Conservation (phyloP, 2,888 invertebrate genomes). For the Exephanes ischioxanthus region DNA sequence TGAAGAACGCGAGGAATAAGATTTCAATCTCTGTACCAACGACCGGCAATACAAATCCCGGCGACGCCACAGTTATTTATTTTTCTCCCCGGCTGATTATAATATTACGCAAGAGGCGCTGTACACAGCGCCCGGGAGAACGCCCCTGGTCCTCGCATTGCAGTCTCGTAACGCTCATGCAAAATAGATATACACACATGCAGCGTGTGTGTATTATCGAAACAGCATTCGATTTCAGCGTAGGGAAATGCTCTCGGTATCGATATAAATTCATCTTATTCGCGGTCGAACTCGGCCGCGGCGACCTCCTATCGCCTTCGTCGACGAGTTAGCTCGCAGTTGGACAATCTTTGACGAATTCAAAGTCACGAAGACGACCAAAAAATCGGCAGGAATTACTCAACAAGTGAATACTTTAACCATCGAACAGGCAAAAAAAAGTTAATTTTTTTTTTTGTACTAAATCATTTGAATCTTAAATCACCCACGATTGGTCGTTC, state of each 20-base stretch:
- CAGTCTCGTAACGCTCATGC: slow-evolving; percentile 74
- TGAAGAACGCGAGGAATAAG: slow-evolving; percentile 55
- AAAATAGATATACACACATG: slow-evolving; percentile 68
- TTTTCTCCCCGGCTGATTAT: slow-evolving; percentile 78
- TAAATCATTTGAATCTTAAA: not conserved
- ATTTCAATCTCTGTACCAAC: slow-evolving; percentile 60
- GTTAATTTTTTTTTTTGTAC: not conserved
- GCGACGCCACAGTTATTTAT: slow-evolving; percentile 77
- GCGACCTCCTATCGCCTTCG: slow-evolving; percentile 2
- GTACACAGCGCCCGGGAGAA: slow-evolving; percentile 13
- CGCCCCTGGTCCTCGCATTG: slow-evolving; percentile 50
- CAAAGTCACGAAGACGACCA: not conserved
- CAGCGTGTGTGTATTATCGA: not conserved
- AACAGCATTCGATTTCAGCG: slow-evolving; percentile 1
- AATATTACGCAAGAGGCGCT: slow-evolving; percentile 78
- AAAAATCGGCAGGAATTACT: not conserved
- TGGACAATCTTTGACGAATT: not conserved
- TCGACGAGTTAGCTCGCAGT: not conserved
- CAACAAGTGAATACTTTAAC: not conserved
- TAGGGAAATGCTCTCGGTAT: slow-evolving; percentile 9
- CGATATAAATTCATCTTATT: slow-evolving; percentile 41
- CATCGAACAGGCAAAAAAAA: not conserved
- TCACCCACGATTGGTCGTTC: no score
- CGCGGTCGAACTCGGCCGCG: not conserved
- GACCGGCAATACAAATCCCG: slow-evolving; percentile 50